Evolutionary conservation across 2,797 vertebrate genomes (phyloP), one percentile per base, ranked within the genome.

Genomic region (Pogoniulus pusillus): DNA sequence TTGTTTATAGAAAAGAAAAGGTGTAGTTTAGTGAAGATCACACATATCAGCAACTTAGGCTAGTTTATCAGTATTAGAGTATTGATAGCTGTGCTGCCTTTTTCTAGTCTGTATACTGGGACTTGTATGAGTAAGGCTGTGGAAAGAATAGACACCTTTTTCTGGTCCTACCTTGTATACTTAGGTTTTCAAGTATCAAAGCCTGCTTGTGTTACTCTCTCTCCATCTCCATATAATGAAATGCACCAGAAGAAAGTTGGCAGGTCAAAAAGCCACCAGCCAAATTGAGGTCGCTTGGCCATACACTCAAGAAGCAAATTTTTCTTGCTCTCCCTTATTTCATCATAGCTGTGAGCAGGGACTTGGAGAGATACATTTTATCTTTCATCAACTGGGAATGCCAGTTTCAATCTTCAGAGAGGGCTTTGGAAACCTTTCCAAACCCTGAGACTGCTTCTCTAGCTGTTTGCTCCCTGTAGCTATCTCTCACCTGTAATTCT

Each of bases 101-200:
- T 85, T 87, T 69, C 60, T 63, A 66, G 39, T 77, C 80, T 78
- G 2, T 34, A 18, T 80, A 32, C 70, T 24, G 9, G 15, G 45
- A 35, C 39, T 68, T 77, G 85, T 6, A 1, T 53, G 29, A 64
- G 15, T 51, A 60, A 77, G 30, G 27, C 62, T 87, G 30, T 49
- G 54, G 65, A 85, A 87, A 85, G 47, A 76, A 87, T 87, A 82
- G n/a, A 26, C 16, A 39, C 24, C 6, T 76, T 59, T 13, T 74
- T 91, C 51, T 72, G 63, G 49, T 71, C 41, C 22, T 26, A 49
- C 82, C 49, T 71, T 12, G 13, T 91, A 62, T 60, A 51, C 51
- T 85, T 77, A 85, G 58, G n/a, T 89, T 93, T 93, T 59, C 29
- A 41, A 15, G 17, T 89, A 65, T 45, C 54, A 91, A 89, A 92